Conservation (phyloP, 2,888 invertebrate species). For the Clusia tigrina region DNA sequence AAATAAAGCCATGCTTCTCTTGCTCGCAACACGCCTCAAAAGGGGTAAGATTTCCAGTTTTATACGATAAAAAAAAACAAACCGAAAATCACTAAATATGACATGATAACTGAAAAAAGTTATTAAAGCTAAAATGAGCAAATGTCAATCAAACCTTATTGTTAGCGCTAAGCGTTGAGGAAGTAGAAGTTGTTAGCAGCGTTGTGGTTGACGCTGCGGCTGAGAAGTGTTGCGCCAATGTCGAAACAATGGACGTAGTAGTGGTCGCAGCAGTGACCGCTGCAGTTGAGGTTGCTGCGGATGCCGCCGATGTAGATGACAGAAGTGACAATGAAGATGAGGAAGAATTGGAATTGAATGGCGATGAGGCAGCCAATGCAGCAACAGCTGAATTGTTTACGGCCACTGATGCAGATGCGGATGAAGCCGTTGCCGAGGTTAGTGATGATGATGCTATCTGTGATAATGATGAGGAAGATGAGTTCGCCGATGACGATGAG, state of each 20-base stretch:
- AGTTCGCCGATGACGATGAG: conserved; percentile 29
- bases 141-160: conserved; percentile 56
- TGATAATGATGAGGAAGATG: conserved; percentile 45
- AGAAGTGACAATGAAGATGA: conserved; percentile 39
- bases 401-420: conserved; percentile 39
- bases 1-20: no score
- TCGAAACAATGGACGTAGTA: conserved; percentile 50
- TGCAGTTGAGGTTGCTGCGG: background rate
- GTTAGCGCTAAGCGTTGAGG: conserved; percentile 45
- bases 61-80: no score
- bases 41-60: no score
- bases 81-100: no score
- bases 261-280: conserved; percentile 11
- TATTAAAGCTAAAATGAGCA: conserved; percentile 12
- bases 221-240: conserved; percentile 57
- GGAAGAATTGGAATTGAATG: conserved; percentile 51
- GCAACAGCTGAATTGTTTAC: conserved; percentile 12
- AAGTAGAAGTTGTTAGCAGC: conserved; percentile 43
- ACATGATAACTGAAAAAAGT: conserved; percentile 1
- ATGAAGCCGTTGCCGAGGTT: conserved; percentile 40
- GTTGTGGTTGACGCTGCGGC: conserved; percentile 52
- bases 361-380: conserved; percentile 47
- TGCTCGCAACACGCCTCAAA: no score
- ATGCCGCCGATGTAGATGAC: conserved; percentile 11
- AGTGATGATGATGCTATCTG: conserved; percentile 43